Percentiles rank a stretch among this genome's conserved stretches.
phyloP scores from a whole-genome alignment of 2,797 vertebrate genomes.

The Podargus strigoides region DNA sequence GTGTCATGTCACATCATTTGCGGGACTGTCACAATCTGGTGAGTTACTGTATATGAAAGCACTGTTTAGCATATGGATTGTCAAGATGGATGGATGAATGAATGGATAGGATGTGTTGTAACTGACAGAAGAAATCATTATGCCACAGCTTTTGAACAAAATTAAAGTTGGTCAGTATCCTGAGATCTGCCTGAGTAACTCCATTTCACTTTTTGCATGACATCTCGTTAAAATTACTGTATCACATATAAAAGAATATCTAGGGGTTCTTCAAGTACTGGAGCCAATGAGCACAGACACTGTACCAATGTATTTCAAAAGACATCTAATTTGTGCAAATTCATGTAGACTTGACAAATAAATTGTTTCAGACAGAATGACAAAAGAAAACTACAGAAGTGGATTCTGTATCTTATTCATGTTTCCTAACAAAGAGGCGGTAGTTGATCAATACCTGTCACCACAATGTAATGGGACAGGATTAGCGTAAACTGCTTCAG shows the following conservation, averaged over 20 bases:
- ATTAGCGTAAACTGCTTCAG: slow-evolving; percentile 23
- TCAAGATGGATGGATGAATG: slow-evolving; percentile 56
- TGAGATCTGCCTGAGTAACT: slow-evolving; percentile 10
- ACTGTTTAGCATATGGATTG: slow-evolving; percentile 55
- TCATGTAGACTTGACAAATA: background rate
- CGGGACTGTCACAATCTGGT: slow-evolving; percentile 59
- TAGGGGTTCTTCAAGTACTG: background rate
- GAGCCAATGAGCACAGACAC: background rate
- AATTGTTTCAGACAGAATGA: background rate
- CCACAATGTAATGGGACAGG: background rate
- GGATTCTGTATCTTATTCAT: background rate
- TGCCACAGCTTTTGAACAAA: slow-evolving; percentile 47
- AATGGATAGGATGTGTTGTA: slow-evolving; percentile 50
- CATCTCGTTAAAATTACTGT: slow-evolving; percentile 8
- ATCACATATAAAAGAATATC: background rate
- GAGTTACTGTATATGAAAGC: slow-evolving; percentile 48
- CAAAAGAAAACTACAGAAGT: background rate
- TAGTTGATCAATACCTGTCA: slow-evolving; percentile 26
- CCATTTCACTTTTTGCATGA: background rate
- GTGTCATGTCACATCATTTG: slow-evolving; percentile 55
- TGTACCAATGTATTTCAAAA: background rate
- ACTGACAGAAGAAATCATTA: slow-evolving; percentile 60
- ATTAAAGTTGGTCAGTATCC: slow-evolving; percentile 41
- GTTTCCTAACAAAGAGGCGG: slow-evolving; percentile 10
- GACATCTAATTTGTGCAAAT: background rate